Evolutionary conservation across 1,140 invertebrate species (phyloP).

Genomic region (Euura lappo): DNA sequence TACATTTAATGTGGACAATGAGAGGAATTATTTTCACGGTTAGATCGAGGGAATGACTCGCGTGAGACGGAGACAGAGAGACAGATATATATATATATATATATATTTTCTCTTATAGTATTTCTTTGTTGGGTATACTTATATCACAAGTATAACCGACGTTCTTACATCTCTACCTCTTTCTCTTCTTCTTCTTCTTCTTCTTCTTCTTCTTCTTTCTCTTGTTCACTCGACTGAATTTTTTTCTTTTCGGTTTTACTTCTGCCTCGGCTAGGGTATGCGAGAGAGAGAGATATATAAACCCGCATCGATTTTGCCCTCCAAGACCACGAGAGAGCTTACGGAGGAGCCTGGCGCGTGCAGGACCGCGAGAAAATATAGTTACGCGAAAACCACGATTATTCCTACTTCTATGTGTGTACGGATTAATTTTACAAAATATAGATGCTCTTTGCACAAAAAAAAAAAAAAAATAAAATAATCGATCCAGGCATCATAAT

Average conservation of each 20-base stretch:
- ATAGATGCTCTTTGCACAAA: no score
- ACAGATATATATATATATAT: no score
- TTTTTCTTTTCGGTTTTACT: neutral
- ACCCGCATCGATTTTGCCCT: conserved; percentile 4
- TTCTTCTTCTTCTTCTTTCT: neutral
- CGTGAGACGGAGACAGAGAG: no score
- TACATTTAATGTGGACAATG: no score
- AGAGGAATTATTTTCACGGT: no score
- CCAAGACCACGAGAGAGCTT: conserved; percentile 4
- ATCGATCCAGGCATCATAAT: no score
- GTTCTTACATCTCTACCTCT: conserved; percentile 19
- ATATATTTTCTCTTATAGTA: conserved; percentile 18
- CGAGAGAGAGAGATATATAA: neutral
- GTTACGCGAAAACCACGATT: neutral
- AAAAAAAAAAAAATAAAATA: no score
- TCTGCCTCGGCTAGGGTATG: conserved; percentile 3
- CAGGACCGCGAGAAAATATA: neutral
- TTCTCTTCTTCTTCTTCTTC: conserved; percentile 8
- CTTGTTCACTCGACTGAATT: conserved; percentile 10
- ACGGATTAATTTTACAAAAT: neutral
- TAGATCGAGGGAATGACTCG: no score
- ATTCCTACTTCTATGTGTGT: neutral
- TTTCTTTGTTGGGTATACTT: neutral
- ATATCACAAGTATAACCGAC: neutral
- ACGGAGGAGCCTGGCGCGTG: neutral